A percentile compares a stretch with the other conserved stretches of the same genome.
phyloP scores from a whole-genome alignment of 2,797 vertebrate species.

The Muscicapa striata region DNA sequence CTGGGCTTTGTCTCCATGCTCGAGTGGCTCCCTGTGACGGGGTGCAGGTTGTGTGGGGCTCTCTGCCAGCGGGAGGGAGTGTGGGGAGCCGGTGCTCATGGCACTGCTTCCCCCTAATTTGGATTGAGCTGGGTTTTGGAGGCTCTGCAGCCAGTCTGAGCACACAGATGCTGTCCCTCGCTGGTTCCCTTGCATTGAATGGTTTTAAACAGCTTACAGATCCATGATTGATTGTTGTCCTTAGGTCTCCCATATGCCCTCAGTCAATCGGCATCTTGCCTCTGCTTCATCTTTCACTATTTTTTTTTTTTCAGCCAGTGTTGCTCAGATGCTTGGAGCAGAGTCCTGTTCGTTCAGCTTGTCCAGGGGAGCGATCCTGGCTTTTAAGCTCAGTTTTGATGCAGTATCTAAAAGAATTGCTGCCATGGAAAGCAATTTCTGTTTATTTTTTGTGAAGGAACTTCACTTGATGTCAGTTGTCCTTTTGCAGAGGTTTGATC shows the following conservation, averaged over 20 bases:
- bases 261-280: constrained; percentile 17
- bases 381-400: neutral
- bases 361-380: neutral
- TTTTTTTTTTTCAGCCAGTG: neutral
- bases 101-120: neutral
- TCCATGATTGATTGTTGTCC: constrained; percentile 17
- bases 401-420: neutral
- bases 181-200: neutral
- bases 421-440: neutral
- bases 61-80: neutral
- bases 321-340: neutral
- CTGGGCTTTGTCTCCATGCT: fast-evolving
- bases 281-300: neutral
- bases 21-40: fast-evolving
- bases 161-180: neutral
- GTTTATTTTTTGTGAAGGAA: neutral
- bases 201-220: constrained; percentile 14
- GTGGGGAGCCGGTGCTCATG: neutral
- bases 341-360: fast-evolving
- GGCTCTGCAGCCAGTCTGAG: neutral
- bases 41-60: neutral
- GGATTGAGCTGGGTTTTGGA: neutral
- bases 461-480: neutral
- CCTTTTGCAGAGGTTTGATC: neutral
- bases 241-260: constrained; percentile 28